These are phyloP conservation scores for Zaprionus gabonicus DNA, from an alignment of 1,140 invertebrate genomes.

Conservation along the genomic window DNA sequence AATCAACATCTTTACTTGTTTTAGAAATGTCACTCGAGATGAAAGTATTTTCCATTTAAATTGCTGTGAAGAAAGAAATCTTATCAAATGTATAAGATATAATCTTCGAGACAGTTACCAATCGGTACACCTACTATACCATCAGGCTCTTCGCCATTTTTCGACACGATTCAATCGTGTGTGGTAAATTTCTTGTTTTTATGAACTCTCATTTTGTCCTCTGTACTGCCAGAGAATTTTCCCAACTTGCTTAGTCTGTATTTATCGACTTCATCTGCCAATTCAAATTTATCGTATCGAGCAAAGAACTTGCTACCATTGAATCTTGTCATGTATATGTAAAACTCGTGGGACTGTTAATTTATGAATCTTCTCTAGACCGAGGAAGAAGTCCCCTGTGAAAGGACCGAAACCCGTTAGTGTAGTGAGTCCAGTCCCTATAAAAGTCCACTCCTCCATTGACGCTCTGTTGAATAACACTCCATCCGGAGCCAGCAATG, in stretches of 20 bases:
- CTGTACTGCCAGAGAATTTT: neutral
- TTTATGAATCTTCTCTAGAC: conserved; percentile 8
- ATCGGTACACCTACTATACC: neutral
- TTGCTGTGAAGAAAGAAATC: too few species aligned
- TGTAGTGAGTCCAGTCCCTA: conserved; percentile 7
- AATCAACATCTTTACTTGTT: neutral
- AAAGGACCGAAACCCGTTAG: neutral
- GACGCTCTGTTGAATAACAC: neutral
- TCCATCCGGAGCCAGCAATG: neutral
- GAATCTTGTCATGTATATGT: neutral
- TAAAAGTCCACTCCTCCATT: conserved; percentile 11
- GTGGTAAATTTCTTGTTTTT: neutral
- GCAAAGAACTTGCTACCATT: neutral
- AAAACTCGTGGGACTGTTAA: neutral
- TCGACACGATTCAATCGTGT: neutral
- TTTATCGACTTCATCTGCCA: neutral
- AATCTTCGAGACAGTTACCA: neutral
- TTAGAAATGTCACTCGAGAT: neutral
- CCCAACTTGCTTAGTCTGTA: conserved; percentile 1
- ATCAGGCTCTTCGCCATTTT: neutral
- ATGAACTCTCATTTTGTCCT: neutral
- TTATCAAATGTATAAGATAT: too few species aligned
- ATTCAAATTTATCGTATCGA: neutral
- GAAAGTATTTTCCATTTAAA: too few species aligned
- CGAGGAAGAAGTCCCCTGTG: conserved; percentile 15